Evolutionary conservation across 2,888 invertebrate genomes (phyloP).

Genomic region (Ferrisia virgata): DNA sequence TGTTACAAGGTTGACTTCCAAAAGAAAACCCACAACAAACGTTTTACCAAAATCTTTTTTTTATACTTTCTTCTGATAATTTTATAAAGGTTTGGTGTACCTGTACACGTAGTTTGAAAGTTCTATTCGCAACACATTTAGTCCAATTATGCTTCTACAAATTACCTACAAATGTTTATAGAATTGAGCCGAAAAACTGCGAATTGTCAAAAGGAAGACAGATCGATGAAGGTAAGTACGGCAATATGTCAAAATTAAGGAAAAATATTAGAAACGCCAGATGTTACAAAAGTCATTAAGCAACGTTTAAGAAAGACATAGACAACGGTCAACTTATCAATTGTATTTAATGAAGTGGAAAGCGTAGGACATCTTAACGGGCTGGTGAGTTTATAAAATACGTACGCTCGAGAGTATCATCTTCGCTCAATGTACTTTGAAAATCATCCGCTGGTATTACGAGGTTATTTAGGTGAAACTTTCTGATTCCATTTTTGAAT

Average conservation of each 20-base stretch:
- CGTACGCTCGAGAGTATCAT: neutral
- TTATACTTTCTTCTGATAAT: too few species aligned
- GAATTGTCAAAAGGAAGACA: neutral
- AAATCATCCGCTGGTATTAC: neutral
- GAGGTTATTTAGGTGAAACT: neutral
- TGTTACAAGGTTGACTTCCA: neutral
- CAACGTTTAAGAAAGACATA: neutral
- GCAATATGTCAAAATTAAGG: conserved; percentile 10
- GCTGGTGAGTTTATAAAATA: neutral
- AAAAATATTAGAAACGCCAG: neutral
- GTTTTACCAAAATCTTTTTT: neutral
- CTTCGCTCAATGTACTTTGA: neutral
- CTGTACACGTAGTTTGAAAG: neutral
- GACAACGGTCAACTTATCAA: neutral
- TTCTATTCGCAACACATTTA: neutral
- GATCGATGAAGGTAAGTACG: neutral
- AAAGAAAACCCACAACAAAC: neutral
- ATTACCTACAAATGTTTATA: neutral
- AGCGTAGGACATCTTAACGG: neutral
- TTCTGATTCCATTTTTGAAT: neutral
- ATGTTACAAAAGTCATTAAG: conserved; percentile 2
- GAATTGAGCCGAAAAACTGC: neutral
- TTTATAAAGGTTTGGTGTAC: neutral
- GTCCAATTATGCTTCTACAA: neutral
- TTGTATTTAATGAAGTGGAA: conserved; percentile 9